Evolutionary conservation across 2,888 invertebrate species (phyloP), one percentile per base, ranked within the genome.

Genomic region (Clepsis dumicolana): DNA sequence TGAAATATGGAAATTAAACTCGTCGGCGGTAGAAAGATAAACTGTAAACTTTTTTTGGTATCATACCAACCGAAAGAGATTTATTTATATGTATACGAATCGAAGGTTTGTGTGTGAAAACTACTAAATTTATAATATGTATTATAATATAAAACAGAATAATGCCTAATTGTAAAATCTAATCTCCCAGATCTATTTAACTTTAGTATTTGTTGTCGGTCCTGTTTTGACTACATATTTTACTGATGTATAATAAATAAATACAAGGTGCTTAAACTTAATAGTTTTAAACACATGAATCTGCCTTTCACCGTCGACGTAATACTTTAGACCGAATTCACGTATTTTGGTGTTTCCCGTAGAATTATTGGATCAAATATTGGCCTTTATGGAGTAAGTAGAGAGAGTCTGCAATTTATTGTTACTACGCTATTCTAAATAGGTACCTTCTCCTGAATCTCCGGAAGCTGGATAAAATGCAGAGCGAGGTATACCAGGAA

Each of bases 371-470:
- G 18, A 44, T 18, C 8, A 8, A 44, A 44, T 44, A 44, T 44
- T 16, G 16, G 41, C 41, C 41, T 44, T 44, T 16, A 8, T 18
- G 18, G 8, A 16, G 41, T 38, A 38, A n/a, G 16, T 44, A 5
- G 1, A 16, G 41, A n/a, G 38, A 44, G 8, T 44, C 18, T 44
- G 41, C 41, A 18, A 44, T 8, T 44, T 44, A 38, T 38, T 38
- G 14, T n/a, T n/a, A 14, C n/a, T 44, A 44, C 41, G 41, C 41
- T 44, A 44, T 44, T 44, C 18, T 44, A 16, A 44, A 44, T 44
- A 16, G 41, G 41, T 44, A 44, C 41, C 41, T 44, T 16, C 41
- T 18, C 41, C 1, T 8, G 41, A 44, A 44, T 44, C 41, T 41
- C 41, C 16, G 8, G 0, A 16, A 38, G 38, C n/a, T 38, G 38